Evolutionary conservation across 2,888 invertebrate genomes (phyloP).

Genomic region (Megamerina dolium): DNA sequence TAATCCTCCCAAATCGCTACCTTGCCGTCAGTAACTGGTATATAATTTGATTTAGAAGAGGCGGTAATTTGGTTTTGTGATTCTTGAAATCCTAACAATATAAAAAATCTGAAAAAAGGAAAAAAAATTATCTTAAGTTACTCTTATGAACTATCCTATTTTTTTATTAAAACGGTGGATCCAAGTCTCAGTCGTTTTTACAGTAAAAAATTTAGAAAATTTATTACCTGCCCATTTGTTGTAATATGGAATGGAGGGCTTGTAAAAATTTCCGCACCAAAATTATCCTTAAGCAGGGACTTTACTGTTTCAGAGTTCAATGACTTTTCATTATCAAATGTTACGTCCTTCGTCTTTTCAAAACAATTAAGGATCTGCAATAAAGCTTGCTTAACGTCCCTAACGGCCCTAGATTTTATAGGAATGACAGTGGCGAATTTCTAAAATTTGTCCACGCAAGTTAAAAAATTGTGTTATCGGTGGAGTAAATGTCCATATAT

Average conservation of each 20-base stretch:
- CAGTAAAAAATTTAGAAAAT: slow-evolving; percentile 1
- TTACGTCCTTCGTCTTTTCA: too few relatives aligned
- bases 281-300: too few relatives aligned
- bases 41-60: slow-evolving; percentile 3
- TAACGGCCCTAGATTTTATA: neutral
- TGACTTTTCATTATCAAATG: too few relatives aligned
- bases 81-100: too few relatives aligned
- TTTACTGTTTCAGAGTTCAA: too few relatives aligned
- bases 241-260: too few relatives aligned
- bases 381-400: neutral
- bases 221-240: slow-evolving; percentile 1
- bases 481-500: slow-evolving; percentile 8
- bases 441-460: slow-evolving; percentile 5
- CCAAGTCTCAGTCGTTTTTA: neutral
- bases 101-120: too few relatives aligned
- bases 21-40: slow-evolving; percentile 1
- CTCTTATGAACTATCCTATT: slow-evolving; percentile 1
- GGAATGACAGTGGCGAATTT: too few relatives aligned
- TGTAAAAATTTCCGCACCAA: too few relatives aligned
- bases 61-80: neutral
- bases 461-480: slow-evolving; percentile 13
- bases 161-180: slow-evolving; percentile 1
- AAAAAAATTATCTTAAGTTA: too few relatives aligned
- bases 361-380: too few relatives aligned
- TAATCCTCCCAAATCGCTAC: neutral